A percentile compares a stretch with the other conserved stretches of the same genome.
These are phyloP conservation scores for Subacronicta megacephala DNA, from an alignment of 2,888 invertebrate genomes.

Conservation along the genomic window DNA sequence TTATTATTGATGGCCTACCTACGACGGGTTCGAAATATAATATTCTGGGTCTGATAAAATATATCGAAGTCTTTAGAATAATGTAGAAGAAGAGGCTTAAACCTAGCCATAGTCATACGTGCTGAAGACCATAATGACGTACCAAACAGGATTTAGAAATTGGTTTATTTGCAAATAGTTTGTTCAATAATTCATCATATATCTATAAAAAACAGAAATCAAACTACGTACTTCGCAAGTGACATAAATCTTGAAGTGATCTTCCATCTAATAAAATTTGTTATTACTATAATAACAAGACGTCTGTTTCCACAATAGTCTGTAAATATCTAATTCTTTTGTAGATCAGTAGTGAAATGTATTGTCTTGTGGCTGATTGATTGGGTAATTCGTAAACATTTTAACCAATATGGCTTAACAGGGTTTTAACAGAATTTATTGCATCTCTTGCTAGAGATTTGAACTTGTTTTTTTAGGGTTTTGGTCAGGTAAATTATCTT, in stretches of 20 bases:
- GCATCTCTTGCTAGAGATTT: background rate
- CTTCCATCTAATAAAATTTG: slow-evolving; percentile 6
- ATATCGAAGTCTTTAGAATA: no score
- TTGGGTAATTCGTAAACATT: slow-evolving; percentile 1
- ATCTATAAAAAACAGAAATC: background rate
- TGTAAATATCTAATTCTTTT: background rate
- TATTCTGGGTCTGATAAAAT: no score
- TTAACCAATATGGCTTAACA: slow-evolving; percentile 2
- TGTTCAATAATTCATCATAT: background rate
- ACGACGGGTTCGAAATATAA: no score
- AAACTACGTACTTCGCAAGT: background rate
- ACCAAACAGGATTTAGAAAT: no score
- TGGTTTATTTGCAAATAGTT: background rate
- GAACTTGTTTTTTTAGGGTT: background rate
- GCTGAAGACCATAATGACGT: no score
- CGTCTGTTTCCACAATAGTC: slow-evolving; percentile 1
- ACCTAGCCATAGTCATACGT: no score
- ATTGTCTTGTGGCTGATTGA: slow-evolving; percentile 6
- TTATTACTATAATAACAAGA: slow-evolving; percentile 8
- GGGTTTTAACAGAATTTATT: slow-evolving; percentile 5
- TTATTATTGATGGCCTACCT: no score
- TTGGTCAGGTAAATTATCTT: background rate
- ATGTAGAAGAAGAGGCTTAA: no score
- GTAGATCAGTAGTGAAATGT: background rate
- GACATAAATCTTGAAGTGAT: slow-evolving; percentile 4